Percentiles rank a stretch among this genome's conserved stretches.
Conservation (phyloP, 2,888 invertebrate genomes). For the Ramazzottius varieornatus region DNA sequence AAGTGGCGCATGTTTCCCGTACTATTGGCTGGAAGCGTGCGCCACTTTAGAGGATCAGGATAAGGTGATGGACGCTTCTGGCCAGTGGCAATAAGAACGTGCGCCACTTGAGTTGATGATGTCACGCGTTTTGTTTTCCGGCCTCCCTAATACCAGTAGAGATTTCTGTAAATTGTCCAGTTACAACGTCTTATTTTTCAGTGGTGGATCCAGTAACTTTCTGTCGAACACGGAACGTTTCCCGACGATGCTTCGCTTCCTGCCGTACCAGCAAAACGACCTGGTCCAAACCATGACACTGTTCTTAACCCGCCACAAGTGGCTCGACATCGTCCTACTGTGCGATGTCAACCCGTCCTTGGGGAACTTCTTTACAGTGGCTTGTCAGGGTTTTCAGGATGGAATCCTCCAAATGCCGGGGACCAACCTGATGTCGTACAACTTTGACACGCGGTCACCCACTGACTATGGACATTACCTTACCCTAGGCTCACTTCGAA, state of each 20-base stretch:
- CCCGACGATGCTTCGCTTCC: not conserved
- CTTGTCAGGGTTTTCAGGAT: not conserved
- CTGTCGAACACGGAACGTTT: not conserved
- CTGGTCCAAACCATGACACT: not conserved
- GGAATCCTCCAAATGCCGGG: not conserved
- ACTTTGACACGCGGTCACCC: too few species aligned
- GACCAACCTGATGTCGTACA: not conserved
- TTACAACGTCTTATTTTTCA: not conserved
- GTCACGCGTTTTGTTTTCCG: too few species aligned
- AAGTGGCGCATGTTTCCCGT: too few species aligned
- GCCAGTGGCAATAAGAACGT: too few species aligned
- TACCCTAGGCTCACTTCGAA: too few species aligned
- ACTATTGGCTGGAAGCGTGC: too few species aligned
- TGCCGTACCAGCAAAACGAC: not conserved
- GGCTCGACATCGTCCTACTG: not conserved
- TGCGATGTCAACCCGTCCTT: not conserved
- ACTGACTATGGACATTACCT: too few species aligned
- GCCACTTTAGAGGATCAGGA: too few species aligned
- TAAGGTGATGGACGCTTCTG: too few species aligned
- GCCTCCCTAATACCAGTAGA: too few species aligned
- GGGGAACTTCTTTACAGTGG: not conserved
- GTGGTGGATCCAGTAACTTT: not conserved
- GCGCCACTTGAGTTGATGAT: too few species aligned
- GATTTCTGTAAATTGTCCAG: too few species aligned
- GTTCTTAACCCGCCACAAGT: not conserved